phyloP scores from a whole-genome alignment of 2,888 invertebrate genomes.

The Melipona beecheii region DNA sequence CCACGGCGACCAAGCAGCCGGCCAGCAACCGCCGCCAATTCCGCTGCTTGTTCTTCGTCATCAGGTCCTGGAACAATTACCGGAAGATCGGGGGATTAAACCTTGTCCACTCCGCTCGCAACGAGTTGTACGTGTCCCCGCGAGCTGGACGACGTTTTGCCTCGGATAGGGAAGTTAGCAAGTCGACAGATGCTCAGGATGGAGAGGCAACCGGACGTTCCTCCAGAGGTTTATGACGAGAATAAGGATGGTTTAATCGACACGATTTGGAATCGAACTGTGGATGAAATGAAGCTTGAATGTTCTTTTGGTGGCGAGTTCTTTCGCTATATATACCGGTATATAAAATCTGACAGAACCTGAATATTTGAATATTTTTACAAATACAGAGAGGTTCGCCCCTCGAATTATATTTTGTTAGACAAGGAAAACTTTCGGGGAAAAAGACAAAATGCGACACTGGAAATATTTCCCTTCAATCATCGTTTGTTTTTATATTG shows the following conservation, averaged over 20 bases:
- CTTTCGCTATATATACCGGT: no score
- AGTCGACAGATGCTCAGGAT: constrained; percentile 16
- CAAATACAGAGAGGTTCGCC: no score
- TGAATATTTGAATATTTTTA: no score
- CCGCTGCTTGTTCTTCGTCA: constrained; percentile 81
- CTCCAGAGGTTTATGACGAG: background rate
- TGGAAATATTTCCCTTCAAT: no score
- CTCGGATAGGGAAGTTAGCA: background rate
- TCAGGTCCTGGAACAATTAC: constrained; percentile 77
- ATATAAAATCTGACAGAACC: no score
- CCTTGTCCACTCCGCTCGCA: background rate
- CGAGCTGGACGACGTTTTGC: background rate
- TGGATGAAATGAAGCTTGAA: no score
- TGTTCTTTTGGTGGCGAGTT: no score
- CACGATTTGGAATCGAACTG: no score
- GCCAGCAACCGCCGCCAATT: constrained; percentile 80
- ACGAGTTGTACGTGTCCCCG: background rate
- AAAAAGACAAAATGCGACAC: no score
- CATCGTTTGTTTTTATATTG: no score
- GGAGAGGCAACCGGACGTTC: background rate
- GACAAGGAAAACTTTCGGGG: no score
- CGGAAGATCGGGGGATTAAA: background rate
- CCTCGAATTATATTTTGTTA: no score
- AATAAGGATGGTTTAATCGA: background rate
- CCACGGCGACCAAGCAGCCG: constrained; percentile 85